These are phyloP conservation scores for Tetragonula clypearis DNA, from an alignment of 1,140 invertebrate species.

Conservation along the genomic window DNA sequence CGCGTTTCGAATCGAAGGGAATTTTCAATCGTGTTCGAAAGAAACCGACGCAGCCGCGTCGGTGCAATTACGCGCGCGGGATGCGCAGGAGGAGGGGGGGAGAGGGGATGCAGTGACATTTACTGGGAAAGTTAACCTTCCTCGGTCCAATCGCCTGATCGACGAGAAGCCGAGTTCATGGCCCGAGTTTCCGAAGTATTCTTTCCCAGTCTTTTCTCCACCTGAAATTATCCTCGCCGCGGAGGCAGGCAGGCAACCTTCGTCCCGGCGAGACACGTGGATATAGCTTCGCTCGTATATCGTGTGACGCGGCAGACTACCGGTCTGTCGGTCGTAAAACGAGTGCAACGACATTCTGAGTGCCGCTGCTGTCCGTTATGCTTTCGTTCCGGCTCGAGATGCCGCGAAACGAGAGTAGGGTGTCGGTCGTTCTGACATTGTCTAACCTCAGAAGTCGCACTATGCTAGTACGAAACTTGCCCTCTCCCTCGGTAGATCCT, in stretches of 20 bases:
- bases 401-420: conserved; percentile 7
- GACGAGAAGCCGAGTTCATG: conserved; percentile 7
- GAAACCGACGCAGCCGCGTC: too few relatives aligned
- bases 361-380: conserved; percentile 38
- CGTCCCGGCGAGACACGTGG: conserved; percentile 67
- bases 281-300: conserved; percentile 75
- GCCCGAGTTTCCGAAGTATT: conserved; percentile 44
- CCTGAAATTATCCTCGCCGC: background rate
- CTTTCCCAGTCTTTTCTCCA: conserved; percentile 16
- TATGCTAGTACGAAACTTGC: background rate
- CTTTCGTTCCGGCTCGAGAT: background rate
- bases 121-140: background rate
- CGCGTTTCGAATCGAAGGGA: too few relatives aligned
- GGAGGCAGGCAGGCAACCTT: background rate
- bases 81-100: background rate
- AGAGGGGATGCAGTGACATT: background rate
- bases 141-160: background rate
- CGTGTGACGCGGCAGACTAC: conserved; percentile 77
- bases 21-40: too few relatives aligned
- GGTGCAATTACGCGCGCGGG: background rate
- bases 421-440: conserved; percentile 10
- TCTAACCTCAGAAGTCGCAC: background rate
- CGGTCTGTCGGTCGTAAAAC: conserved; percentile 73
- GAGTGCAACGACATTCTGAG: conserved; percentile 66
- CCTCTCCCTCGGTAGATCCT: too few relatives aligned